phyloP scores from a whole-genome alignment of 2,888 invertebrate species.

The Leucozona laternaria region DNA sequence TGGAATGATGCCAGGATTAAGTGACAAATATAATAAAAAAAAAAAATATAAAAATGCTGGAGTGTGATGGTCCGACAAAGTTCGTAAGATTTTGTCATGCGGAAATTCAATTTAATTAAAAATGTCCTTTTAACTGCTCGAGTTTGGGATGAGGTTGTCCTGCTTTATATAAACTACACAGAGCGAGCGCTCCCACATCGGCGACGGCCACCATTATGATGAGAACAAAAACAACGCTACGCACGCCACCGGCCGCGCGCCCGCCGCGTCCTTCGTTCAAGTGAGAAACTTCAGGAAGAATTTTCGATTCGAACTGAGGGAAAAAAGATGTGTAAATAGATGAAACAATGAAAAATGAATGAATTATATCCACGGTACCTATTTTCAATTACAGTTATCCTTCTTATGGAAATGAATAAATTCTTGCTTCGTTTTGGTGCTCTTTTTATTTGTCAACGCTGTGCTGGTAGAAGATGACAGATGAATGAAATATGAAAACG shows the following conservation, averaged over 20 bases:
- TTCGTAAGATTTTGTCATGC: conserved; percentile 76
- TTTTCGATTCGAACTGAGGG: neutral
- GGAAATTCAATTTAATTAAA: conserved; percentile 81
- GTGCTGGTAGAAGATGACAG: neutral
- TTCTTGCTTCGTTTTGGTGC: conserved; percentile 6
- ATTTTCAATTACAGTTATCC: conserved; percentile 73
- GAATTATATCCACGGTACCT: conserved; percentile 64
- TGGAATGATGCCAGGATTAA: conserved; percentile 17
- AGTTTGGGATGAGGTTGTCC: neutral
- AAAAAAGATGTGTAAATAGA: conserved; percentile 33
- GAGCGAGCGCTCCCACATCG: neutral
- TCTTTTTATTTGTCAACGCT: neutral
- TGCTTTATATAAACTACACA: neutral
- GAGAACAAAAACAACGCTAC: conserved; percentile 1
- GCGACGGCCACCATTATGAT: neutral
- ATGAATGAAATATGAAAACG: no score
- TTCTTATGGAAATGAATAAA: conserved; percentile 68
- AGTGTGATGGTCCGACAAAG: conserved; percentile 20
- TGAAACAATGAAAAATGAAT: conserved; percentile 57
- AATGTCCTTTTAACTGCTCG: conserved; percentile 77
- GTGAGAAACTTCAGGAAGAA: conserved; percentile 12
- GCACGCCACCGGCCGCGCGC: neutral
- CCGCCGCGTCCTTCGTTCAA: neutral
- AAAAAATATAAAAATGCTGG: neutral
- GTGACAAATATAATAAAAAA: conserved; percentile 20